A percentile compares a stretch with the other conserved stretches of the same genome.
Evolutionary conservation across 2,113 vertebrate species (phyloP).

Genomic region (Entelurus aequoreus): DNA sequence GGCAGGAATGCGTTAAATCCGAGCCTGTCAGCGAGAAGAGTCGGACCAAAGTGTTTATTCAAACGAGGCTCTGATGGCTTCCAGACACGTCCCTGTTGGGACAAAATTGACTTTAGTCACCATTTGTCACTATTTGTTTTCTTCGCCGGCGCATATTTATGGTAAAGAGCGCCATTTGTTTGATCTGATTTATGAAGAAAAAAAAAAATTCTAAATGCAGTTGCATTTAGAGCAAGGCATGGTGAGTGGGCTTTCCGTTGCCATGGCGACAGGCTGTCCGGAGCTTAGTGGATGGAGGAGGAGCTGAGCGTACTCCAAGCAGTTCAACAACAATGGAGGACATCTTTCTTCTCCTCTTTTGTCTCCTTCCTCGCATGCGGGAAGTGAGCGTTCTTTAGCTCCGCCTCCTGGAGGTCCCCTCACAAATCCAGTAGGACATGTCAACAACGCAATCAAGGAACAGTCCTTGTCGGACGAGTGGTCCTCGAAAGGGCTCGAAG

Average conservation of each 20-base stretch:
- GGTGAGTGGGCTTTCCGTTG: constrained; percentile 35
- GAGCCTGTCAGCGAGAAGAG: neutral
- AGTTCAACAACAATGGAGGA: neutral
- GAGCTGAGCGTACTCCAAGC: neutral
- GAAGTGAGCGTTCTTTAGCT: too few relatives aligned
- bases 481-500: too few relatives aligned
- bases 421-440: too few relatives aligned
- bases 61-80: constrained; percentile 10
- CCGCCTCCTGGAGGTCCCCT: too few relatives aligned
- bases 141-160: constrained; percentile 1
- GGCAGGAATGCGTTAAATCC: too few relatives aligned
- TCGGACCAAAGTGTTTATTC: constrained; percentile 14
- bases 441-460: too few relatives aligned
- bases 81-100: neutral
- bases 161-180: neutral
- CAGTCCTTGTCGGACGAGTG: too few relatives aligned
- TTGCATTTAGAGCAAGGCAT: neutral
- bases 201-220: neutral
- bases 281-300: constrained; percentile 17
- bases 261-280: constrained; percentile 30
- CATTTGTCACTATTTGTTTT: too few relatives aligned
- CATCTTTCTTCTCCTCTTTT: too few relatives aligned
- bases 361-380: too few relatives aligned
- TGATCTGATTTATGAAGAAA: neutral
- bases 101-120: neutral